Evolutionary conservation across 2,113 vertebrate species (phyloP).

Genomic region (Mus spicilegus): DNA sequence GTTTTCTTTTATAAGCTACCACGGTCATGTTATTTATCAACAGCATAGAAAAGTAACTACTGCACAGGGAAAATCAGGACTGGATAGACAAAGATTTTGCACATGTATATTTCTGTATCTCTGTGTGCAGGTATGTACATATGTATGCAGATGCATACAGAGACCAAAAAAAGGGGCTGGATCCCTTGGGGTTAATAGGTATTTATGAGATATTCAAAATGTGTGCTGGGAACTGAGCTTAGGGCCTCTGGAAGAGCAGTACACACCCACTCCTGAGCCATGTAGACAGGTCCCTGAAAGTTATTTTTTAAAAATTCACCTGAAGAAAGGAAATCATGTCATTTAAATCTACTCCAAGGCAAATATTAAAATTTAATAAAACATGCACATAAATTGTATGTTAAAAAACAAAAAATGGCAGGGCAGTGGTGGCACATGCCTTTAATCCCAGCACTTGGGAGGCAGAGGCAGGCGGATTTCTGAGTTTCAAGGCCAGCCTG

Average conservation of each 20-base stretch:
- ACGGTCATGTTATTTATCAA: neutral
- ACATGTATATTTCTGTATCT: neutral
- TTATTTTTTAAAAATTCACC: neutral
- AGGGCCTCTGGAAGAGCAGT: neutral
- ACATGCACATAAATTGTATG: neutral
- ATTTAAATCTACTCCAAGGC: constrained; percentile 11
- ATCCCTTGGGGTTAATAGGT: neutral
- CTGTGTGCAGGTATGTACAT: too few species aligned
- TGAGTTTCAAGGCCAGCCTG: too few species aligned
- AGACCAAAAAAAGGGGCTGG: neutral
- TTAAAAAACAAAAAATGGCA: neutral
- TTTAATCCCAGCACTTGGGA: too few species aligned
- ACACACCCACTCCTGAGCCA: neutral
- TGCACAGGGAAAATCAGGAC: neutral
- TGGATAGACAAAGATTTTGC: neutral
- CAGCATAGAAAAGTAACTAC: neutral
- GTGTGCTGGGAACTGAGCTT: neutral
- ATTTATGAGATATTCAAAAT: neutral
- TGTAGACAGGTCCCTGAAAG: neutral
- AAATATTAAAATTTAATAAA: constrained; percentile 37
- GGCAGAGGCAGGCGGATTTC: too few species aligned
- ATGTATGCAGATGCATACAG: neutral
- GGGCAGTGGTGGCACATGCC: too few species aligned
- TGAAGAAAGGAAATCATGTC: neutral
- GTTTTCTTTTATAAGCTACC: neutral